Base-by-base conservation (phyloP, 2,113 vertebrate genomes). In the Amazona guildingii region DNA sequence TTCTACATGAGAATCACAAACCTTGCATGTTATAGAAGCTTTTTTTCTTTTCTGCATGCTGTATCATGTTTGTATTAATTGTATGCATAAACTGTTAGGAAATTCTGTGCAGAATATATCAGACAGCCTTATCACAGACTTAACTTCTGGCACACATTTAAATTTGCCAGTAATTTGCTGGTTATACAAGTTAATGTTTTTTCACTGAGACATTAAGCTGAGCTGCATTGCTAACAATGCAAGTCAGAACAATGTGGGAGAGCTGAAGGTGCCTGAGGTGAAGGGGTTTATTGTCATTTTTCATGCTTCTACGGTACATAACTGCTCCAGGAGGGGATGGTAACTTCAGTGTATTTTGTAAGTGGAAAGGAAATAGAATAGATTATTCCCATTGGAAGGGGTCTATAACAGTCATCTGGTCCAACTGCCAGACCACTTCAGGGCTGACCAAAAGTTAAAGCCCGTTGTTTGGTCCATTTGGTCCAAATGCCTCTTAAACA, bases 261-360 rank as follows among this genome's bases (percentile, higher is more conserved):
- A 55, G 23, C n/a, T 17, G 11, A 25, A 29, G 4, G 24, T 66
- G 33, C 33, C 33, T 29, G 20, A 62, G 51, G 55, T 9, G 31
- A 11, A 63, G 10, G 20, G 4, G 6, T 31, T 72, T 10, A 19
- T 11, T 69, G 41, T 21, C 18, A 6, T 23, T 28, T 86, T 64
- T 83, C 5, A 1, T 5, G 1, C 11, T 83, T 0, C 16, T 24
- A 3, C 6, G 5, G 8, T 37, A 8, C 5, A 8, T 51, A 19
- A 19, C 52, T 51, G 19, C 64, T 66, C 23, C 35, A 33, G 9
- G 39, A 61, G 7, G 13, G 15, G 7, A 28, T 1, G 1, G 9
- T 64, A 37, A 54, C 43, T 55, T 16, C 19, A 35, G 17, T 4
- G 2, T 70, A 51, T 61, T 81, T 59, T 69, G 1, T 74, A 73